A percentile compares a stretch with the other conserved stretches of the same genome.
phyloP scores from a whole-genome alignment of 37 sponge, comb jelly and placozoan genomes.

The Mnemiopsis leidyi region DNA sequence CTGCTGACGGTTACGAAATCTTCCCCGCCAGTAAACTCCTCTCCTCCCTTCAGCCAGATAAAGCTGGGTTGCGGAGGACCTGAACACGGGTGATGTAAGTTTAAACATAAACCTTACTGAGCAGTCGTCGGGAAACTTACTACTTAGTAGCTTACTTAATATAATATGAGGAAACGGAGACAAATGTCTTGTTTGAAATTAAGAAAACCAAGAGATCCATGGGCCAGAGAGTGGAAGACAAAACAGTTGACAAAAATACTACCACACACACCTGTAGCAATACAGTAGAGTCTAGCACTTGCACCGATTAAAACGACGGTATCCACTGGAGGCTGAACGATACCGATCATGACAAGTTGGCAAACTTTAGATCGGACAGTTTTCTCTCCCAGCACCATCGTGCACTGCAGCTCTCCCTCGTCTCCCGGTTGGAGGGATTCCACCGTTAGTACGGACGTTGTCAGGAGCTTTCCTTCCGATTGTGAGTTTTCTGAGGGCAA shows the following conservation, averaged over 20 bases:
- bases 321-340: background rate
- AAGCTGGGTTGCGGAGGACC: slow-evolving; percentile 55
- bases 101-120: too few relatives aligned
- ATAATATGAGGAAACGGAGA: too few relatives aligned
- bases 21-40: background rate
- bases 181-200: too few relatives aligned
- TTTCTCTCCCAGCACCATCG: background rate
- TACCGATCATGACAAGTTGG: slow-evolving; percentile 4
- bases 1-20: slow-evolving; percentile 24
- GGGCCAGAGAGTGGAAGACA: too few relatives aligned
- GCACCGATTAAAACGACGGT: background rate
- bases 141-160: too few relatives aligned
- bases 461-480: background rate
- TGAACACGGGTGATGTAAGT: background rate
- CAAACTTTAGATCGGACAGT: background rate
- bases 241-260: too few relatives aligned
- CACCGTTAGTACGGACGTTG: slow-evolving; percentile 2
- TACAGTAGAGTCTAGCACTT: slow-evolving; percentile 27
- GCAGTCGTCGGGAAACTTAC: too few relatives aligned
- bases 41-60: slow-evolving; percentile 20
- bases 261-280: slow-evolving; percentile 31
- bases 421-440: background rate
- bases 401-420: background rate
- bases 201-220: too few relatives aligned
- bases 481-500: background rate